These are phyloP conservation scores for Madoqua kirkii DNA, from an alignment of 2,113 vertebrate species.

Conservation along the genomic window DNA sequence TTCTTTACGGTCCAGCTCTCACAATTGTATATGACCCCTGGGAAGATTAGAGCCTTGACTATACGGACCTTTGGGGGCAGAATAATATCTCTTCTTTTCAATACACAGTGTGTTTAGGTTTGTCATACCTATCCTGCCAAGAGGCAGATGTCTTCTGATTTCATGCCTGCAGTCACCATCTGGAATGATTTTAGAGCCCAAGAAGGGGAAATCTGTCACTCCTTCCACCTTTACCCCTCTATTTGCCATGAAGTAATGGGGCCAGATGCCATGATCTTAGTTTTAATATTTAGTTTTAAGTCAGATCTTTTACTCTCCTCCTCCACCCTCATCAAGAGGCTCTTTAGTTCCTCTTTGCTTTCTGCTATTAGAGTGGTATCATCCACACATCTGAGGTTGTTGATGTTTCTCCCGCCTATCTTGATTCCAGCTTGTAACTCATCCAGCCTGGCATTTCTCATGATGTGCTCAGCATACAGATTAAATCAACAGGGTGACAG, in stretches of 20 bases:
- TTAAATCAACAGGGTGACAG: background rate
- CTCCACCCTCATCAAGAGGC: background rate
- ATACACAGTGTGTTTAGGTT: background rate
- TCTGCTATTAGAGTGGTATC: background rate
- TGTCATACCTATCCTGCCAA: background rate
- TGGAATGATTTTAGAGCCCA: background rate
- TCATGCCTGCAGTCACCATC: background rate
- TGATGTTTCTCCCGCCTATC: background rate
- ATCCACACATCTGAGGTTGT: background rate
- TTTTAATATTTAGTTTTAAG: background rate
- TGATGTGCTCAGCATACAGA: background rate
- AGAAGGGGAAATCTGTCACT: background rate
- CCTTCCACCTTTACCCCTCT: background rate
- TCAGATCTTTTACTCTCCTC: background rate
- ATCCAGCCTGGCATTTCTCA: background rate
- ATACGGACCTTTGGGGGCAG: rapidly evolving
- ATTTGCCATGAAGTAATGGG: background rate
- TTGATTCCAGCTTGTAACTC: background rate
- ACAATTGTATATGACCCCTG: background rate
- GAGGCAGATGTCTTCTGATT: background rate
- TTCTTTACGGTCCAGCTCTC: background rate
- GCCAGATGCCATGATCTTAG: background rate
- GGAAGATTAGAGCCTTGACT: background rate
- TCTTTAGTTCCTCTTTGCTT: background rate
- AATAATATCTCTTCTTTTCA: background rate